phyloP scores from a whole-genome alignment of 2,888 invertebrate species.

The Trachelus troglodyta region DNA sequence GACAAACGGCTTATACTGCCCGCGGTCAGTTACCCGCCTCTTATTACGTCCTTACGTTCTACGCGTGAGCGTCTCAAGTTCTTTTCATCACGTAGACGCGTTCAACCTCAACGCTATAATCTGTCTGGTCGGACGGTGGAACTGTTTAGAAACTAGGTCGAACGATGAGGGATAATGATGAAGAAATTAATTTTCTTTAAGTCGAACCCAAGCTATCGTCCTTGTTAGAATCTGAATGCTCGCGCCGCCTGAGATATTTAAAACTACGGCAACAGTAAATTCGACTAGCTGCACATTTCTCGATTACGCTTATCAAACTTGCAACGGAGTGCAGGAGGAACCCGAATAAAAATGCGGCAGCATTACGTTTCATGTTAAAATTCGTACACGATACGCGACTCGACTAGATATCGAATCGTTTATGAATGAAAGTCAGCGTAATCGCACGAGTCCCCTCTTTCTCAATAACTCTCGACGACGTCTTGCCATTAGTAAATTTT shows the following conservation, averaged over 20 bases:
- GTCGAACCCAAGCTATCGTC: too few species aligned
- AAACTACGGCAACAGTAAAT: too few species aligned
- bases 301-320: constrained; percentile 13
- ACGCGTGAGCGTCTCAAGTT: not conserved
- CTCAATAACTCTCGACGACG: constrained; percentile 23
- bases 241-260: too few species aligned
- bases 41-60: not conserved
- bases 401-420: constrained; percentile 34
- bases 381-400: constrained; percentile 19
- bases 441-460: constrained; percentile 12
- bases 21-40: constrained; percentile 31
- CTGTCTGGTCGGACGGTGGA: too few species aligned
- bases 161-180: too few species aligned
- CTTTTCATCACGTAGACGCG: too few species aligned
- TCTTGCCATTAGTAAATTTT: constrained; percentile 23
- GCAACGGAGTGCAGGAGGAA: too few species aligned
- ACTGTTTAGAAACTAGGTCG: too few species aligned
- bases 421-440: constrained; percentile 34
- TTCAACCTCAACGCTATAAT: too few species aligned
- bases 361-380: constrained; percentile 23
- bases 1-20: too few species aligned
- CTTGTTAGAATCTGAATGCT: too few species aligned
- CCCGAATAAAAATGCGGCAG: not conserved
- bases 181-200: too few species aligned
- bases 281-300: constrained; percentile 6